Conservation (phyloP, 2,888 invertebrate species). For the Drosophila acutilabella region DNA sequence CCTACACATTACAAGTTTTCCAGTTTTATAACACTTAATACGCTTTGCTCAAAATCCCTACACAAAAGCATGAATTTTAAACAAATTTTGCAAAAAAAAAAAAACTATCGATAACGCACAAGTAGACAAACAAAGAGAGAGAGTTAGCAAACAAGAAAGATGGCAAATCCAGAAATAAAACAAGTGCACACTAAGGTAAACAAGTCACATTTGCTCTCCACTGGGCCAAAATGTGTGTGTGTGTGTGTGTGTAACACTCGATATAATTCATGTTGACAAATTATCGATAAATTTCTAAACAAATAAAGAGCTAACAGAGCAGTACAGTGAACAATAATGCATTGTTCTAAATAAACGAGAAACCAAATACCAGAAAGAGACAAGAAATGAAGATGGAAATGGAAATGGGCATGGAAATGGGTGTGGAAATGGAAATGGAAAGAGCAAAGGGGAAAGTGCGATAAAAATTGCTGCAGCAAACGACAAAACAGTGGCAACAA, state of each 20-base stretch:
- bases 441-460: conserved; percentile 42
- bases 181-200: conserved; percentile 4
- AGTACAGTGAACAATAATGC: conserved; percentile 37
- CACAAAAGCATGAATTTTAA: neutral
- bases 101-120: conserved; percentile 16
- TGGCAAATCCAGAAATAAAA: neutral
- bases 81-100: neutral
- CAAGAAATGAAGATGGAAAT: conserved; percentile 3
- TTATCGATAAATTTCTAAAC: conserved; percentile 66
- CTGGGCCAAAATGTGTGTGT: conserved; percentile 21
- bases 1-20: too few species aligned
- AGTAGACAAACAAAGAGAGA: neutral
- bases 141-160: too few species aligned
- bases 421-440: conserved; percentile 46
- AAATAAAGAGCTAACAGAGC: conserved; percentile 40
- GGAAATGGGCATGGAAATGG: neutral
- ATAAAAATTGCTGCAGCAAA: conserved; percentile 45
- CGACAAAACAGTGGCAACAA: conserved; percentile 26
- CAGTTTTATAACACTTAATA: too few species aligned
- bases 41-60: neutral
- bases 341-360: conserved; percentile 56
- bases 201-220: conserved; percentile 21
- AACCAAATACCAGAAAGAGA: conserved; percentile 28
- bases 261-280: conserved; percentile 64
- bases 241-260: conserved; percentile 15